Conservation (phyloP, 2,113 vertebrate species). For the Opisthocomus hoazin region DNA sequence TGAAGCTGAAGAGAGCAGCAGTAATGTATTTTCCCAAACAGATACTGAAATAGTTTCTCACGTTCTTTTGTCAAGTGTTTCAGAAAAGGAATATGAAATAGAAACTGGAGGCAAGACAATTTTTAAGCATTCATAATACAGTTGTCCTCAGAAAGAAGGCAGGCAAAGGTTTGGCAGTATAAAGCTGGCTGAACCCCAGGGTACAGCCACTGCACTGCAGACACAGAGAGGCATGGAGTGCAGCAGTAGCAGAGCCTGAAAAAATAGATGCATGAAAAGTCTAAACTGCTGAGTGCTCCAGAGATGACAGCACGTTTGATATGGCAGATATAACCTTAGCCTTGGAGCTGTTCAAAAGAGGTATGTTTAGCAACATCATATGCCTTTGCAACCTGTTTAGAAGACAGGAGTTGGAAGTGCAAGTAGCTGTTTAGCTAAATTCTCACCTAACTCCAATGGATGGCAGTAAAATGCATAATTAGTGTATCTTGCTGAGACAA, state of each 20-base stretch:
- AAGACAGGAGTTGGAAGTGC: neutral
- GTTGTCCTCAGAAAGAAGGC: neutral
- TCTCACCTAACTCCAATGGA: neutral
- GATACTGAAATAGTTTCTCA: neutral
- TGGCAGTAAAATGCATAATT: neutral
- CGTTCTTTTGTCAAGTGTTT: neutral
- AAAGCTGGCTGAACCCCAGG: neutral
- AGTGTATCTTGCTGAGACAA: neutral
- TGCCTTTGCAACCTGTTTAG: neutral
- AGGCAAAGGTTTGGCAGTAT: neutral
- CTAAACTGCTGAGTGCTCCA: neutral
- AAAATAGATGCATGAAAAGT: neutral
- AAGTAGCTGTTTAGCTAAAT: neutral
- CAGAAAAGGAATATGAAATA: neutral
- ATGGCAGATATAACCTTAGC: neutral
- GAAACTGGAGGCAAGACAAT: neutral
- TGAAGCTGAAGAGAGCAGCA: neutral
- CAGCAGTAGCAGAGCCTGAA: neutral
- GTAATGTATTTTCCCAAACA: neutral
- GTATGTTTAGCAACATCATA: neutral
- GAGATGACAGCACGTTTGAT: neutral
- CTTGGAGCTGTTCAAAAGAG: neutral
- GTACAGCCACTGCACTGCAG: neutral
- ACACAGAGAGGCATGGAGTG: neutral
- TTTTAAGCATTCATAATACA: neutral